Conservation (phyloP, 2,888 invertebrate species). For the Copidosoma aretas region DNA sequence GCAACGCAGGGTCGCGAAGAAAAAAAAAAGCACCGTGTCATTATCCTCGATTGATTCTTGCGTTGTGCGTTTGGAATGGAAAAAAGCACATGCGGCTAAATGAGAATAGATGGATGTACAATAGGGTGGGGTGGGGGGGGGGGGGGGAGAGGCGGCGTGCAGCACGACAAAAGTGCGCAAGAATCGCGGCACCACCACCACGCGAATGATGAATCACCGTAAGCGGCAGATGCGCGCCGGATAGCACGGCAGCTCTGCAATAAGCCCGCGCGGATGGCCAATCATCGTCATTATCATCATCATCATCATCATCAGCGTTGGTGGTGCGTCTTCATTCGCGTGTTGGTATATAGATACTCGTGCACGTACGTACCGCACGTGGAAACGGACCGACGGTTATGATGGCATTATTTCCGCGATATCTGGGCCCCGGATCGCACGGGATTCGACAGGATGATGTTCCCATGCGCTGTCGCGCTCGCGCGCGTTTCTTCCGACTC, state of each 20-base stretch:
- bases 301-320: constrained; percentile 26
- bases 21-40: constrained; percentile 30
- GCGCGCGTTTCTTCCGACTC: background rate
- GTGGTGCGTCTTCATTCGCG: constrained; percentile 27
- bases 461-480: background rate
- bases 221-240: constrained; percentile 15
- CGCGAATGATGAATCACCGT: too few relatives aligned
- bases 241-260: constrained; percentile 39
- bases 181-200: too few relatives aligned
- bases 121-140: too few relatives aligned
- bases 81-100: too few relatives aligned
- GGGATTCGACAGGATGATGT: background rate
- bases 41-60: constrained; percentile 34
- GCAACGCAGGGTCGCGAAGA: background rate
- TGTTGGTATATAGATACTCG: too few relatives aligned
- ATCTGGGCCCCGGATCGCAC: constrained; percentile 28
- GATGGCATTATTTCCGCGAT: constrained; percentile 39
- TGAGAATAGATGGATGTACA: too few relatives aligned
- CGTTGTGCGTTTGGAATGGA: background rate
- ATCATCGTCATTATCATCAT: constrained; percentile 40
- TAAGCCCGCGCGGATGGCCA: constrained; percentile 41
- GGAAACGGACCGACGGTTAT: constrained; percentile 18
- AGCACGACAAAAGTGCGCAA: too few relatives aligned
- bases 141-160: too few relatives aligned
- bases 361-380: too few relatives aligned